Conservation (phyloP, 1,140 invertebrate species). For the Ganaspis sp. region DNA sequence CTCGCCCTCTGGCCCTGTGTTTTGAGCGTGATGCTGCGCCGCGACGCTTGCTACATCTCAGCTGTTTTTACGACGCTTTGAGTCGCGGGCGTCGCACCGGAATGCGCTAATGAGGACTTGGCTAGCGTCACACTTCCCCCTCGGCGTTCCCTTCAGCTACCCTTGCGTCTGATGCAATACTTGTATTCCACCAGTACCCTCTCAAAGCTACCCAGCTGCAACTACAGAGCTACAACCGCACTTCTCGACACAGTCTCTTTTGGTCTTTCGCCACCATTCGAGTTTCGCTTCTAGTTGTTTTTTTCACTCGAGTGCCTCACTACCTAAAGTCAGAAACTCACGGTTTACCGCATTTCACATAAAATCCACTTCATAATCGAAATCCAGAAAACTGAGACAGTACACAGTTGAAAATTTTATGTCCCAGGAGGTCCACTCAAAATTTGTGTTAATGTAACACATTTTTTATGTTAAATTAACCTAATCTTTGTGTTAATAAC, state of each 20-base stretch:
- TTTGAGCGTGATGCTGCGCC: conserved; percentile 49
- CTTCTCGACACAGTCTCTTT: conserved; percentile 14
- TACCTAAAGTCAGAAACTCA: neutral
- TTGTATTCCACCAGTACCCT: conserved; percentile 28
- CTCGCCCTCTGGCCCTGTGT: conserved; percentile 9
- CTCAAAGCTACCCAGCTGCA: conserved; percentile 21
- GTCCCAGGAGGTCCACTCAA: no score
- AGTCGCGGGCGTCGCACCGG: conserved; percentile 74
- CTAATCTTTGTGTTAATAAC: no score
- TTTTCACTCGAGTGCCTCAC: neutral
- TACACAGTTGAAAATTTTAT: no score
- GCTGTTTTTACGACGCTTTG: conserved; percentile 76
- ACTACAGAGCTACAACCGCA: neutral
- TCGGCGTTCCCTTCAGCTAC: conserved; percentile 37
- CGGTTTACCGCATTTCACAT: neutral
- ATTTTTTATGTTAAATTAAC: no score
- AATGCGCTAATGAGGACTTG: conserved; percentile 77
- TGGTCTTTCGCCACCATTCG: conserved; percentile 20
- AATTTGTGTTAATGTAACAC: no score
- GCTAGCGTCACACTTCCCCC: conserved; percentile 71
- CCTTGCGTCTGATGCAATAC: conserved; percentile 26
- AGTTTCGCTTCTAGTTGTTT: conserved; percentile 2
- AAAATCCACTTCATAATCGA: no score
- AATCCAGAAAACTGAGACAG: no score
- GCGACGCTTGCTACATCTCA: conserved; percentile 69